Base-by-base conservation (phyloP, 2,113 vertebrate genomes). In the Puma concolor region DNA sequence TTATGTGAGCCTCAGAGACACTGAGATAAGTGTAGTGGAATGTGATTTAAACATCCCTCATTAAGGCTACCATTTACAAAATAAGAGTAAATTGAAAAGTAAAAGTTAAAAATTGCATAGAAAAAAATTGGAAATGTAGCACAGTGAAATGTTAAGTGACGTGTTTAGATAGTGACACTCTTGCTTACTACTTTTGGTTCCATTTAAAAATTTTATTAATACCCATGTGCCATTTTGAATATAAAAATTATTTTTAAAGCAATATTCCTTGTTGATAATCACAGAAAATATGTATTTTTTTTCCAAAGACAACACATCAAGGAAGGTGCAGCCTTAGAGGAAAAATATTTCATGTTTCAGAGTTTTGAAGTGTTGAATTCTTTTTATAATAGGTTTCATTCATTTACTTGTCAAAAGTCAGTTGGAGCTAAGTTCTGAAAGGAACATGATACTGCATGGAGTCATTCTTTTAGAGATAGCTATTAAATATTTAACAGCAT, bases 401-500 rank as follows among this genome's bases (percentile, higher is more conserved):
- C 64, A 91, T 95, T 97, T 82, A 74, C 41, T 92, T 94, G 67
- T 91, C 95, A 97, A 71, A 94, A 97, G 88, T 93, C 84, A 97
- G 48, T 9, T 93, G 91, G 72, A 95, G 29, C 60, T 94, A 76
- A 95, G 54, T 69, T 81, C 12, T 95, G n/a, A 92, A 95, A 92
- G 27, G 31, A 69, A 86, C 33, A 23, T 84, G 57, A 72, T 93
- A 57, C 14, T 57, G 66, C 17, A 80, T 19, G 54, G n/a, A 96
- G 77, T 4, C 9, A 60, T 97, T 90, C 64, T 95, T 98, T 91
- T 33, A 89, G 81, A 95, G n/a, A 38, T 16, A 52, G 33, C 66
- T 89, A 23, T 95, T 97, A 97, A 97, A 97, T 95, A 96, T 91
- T 97, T 97, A 97, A 97, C 6, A 94, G 33, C 21, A 72, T 72